These are phyloP conservation scores for Rhagonycha lutea DNA, from an alignment of 2,888 invertebrate genomes.

Conservation along the genomic window DNA sequence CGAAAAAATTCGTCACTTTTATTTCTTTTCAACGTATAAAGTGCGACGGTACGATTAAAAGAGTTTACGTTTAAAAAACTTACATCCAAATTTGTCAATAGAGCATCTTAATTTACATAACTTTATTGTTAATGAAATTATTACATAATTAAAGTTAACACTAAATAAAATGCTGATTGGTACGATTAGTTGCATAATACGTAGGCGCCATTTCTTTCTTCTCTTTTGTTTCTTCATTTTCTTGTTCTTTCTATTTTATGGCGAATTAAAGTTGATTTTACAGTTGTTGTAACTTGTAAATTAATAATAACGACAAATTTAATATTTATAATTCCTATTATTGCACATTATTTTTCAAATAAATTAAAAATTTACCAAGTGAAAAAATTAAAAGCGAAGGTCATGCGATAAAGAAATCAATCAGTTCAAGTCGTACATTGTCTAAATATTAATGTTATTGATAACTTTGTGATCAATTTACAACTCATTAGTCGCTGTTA, in stretches of 20 bases:
- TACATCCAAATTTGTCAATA: background rate
- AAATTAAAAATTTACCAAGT: background rate
- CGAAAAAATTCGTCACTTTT: constrained; percentile 31
- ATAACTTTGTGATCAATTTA: background rate
- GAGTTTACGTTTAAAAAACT: background rate
- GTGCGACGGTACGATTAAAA: background rate
- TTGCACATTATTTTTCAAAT: background rate
- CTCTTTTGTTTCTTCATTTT: background rate
- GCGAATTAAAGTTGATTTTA: background rate
- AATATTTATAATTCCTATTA: background rate
- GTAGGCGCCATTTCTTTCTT: constrained; percentile 1
- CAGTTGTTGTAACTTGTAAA: background rate
- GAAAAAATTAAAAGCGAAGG: background rate
- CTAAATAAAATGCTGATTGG: constrained; percentile 8
- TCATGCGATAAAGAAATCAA: background rate
- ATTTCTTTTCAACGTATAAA: background rate
- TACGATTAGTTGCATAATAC: constrained; percentile 13
- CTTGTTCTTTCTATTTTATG: background rate
- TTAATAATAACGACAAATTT: background rate
- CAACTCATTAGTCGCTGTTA: background rate
- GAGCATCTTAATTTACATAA: background rate
- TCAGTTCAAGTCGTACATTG: background rate
- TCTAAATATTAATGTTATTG: background rate
- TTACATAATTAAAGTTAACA: constrained; percentile 11
- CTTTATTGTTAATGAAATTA: background rate